A percentile compares a stretch with the other conserved stretches of the same genome.
These are phyloP conservation scores for Pogonognathellus flavescens DNA, from an alignment of 1,140 invertebrate genomes.

Conservation along the genomic window DNA sequence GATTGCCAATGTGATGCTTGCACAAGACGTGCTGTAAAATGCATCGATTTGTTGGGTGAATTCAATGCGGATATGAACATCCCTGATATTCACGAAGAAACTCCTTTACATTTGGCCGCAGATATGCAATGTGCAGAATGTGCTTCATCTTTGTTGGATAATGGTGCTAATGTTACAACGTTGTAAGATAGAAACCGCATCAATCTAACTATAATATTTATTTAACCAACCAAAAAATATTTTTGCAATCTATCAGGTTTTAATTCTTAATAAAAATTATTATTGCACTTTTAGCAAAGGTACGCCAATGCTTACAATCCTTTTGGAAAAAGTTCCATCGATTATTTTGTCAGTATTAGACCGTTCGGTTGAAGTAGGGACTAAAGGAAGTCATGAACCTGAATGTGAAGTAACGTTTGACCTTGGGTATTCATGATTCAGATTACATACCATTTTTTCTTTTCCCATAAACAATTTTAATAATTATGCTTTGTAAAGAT, in stretches of 20 bases:
- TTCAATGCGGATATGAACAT: slow-evolving; percentile 56
- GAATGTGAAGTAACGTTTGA: slow-evolving; percentile 58
- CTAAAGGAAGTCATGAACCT: slow-evolving; percentile 38
- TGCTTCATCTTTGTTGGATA: slow-evolving; percentile 49
- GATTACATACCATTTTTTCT: background rate
- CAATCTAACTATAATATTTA: no score
- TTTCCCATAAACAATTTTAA: no score
- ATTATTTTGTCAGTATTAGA: slow-evolving; percentile 59
- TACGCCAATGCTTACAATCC: slow-evolving; percentile 41
- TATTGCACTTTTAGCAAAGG: background rate
- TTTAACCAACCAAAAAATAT: no score
- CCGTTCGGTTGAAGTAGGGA: slow-evolving; percentile 29
- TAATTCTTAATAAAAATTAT: background rate
- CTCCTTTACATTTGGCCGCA: slow-evolving; percentile 54
- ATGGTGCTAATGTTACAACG: slow-evolving; percentile 50
- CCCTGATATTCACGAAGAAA: slow-evolving; percentile 27
- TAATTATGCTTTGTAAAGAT: no score
- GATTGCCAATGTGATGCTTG: slow-evolving; percentile 60
- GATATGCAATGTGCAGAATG: background rate
- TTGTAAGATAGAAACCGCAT: background rate
- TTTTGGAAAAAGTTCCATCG: slow-evolving; percentile 56
- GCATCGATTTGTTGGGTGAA: slow-evolving; percentile 55
- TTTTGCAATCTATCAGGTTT: background rate
- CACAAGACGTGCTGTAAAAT: slow-evolving; percentile 32
- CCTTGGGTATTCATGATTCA: slow-evolving; percentile 29